Evolutionary conservation across 2,888 invertebrate genomes (phyloP).

Genomic region (Scotopteryx bipunctaria): DNA sequence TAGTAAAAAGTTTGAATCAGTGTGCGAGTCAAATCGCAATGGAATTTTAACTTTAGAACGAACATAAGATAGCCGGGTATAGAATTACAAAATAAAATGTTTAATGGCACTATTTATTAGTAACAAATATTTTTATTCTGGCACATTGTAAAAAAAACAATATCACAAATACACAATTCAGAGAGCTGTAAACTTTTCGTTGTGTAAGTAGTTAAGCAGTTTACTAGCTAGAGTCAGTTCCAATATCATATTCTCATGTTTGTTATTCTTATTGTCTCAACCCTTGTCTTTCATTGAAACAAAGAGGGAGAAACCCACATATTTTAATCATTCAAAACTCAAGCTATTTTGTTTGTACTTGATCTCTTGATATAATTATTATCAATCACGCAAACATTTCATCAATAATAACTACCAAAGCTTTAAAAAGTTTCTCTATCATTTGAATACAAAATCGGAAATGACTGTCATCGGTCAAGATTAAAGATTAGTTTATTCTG

Average conservation of each 20-base stretch:
- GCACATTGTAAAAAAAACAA: not conserved
- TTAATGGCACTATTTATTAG: constrained; percentile 21
- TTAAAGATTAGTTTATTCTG: constrained; percentile 28
- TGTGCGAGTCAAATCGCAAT: too few relatives aligned
- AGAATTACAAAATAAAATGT: constrained; percentile 5
- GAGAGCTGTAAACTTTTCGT: not conserved
- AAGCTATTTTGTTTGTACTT: not conserved
- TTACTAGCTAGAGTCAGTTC: not conserved
- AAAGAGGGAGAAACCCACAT: constrained; percentile 10
- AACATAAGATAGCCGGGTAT: too few relatives aligned
- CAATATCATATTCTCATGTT: not conserved
- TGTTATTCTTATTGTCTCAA: not conserved
- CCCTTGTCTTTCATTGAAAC: constrained; percentile 3
- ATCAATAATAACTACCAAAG: constrained; percentile 13
- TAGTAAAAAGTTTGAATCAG: not conserved
- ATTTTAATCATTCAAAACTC: not conserved
- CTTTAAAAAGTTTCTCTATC: not conserved
- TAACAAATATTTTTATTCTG: constrained; percentile 11
- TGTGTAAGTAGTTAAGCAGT: not conserved
- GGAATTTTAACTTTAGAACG: too few relatives aligned
- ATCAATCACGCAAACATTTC: too few relatives aligned
- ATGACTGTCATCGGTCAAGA: constrained; percentile 17
- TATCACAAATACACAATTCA: not conserved
- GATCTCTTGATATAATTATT: constrained; percentile 1
- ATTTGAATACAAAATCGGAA: constrained; percentile 14